Evolutionary conservation across 92 coral and sea anemone genomes (phyloP), one percentile per base, ranked within the genome.

Genomic region (Phenganax marumi): DNA sequence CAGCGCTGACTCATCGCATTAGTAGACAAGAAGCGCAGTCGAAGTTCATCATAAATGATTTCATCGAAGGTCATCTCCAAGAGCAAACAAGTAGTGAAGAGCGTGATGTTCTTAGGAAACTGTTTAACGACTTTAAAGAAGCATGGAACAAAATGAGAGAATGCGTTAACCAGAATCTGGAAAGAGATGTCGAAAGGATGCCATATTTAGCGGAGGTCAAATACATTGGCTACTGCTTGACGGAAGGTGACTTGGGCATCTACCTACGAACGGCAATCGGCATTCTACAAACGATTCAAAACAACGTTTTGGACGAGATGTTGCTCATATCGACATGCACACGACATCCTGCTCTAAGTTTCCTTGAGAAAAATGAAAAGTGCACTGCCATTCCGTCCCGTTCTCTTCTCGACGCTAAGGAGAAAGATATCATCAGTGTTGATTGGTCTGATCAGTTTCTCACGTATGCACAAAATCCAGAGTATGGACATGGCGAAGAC

Each of bases 41-140:
- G 22, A 83, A 74, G 52, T 81, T 47, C 69, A 92, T 92, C 33
- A 33, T 33, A 33, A 85, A 81, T 14, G 97, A 93, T 54, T 79
- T 86, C 83, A 87, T 93, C 57, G 60, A 72, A 46, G 77, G 77
- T 72, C 60, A 72, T 33, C 16, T 72, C 10, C 9, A 14, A 26
- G 33, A 50, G 58, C 12, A 50, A 72, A 19, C 19, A 33, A 72
- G 56, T 3, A 24, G 50, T 10, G 60, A 72, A 2, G 77, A 72
- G 33, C 55, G 55, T 17, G n/a, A 8, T n/a, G 25, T 0, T 12
- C 46, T 48, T 3, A 76, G 75, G 33, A 52, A 83, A 75, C 50
- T 55, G n/a, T 83, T 75, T 49, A 52, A 83, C 66, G 71, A 60
- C 19, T 83, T 83, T 66, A 68, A 16, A 83, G 58, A 60, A 73